phyloP scores from a whole-genome alignment of 1,140 invertebrate species.

The Pseudachorutes palmiensis region DNA sequence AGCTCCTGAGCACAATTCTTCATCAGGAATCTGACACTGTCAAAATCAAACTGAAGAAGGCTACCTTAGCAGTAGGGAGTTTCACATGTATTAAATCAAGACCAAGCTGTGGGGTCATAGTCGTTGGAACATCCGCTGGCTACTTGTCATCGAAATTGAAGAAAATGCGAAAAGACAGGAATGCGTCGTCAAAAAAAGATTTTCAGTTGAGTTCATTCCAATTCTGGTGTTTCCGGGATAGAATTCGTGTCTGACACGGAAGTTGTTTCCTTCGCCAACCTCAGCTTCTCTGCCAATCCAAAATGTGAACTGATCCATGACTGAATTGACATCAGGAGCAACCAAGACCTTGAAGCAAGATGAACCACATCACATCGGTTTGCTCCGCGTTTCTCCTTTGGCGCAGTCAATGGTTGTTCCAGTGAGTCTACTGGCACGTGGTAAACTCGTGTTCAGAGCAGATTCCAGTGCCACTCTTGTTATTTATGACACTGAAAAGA shows the following conservation, averaged over 20 bases:
- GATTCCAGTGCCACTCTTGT: constrained; percentile 33
- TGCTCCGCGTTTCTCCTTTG: constrained; percentile 29
- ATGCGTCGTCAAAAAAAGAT: constrained; percentile 22
- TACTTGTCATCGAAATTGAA: constrained; percentile 17
- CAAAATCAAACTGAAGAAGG: constrained; percentile 26
- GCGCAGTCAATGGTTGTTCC: constrained; percentile 33
- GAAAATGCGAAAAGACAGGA: neutral
- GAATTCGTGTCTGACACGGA: constrained; percentile 27
- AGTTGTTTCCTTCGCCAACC: constrained; percentile 29
- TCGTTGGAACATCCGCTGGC: constrained; percentile 27
- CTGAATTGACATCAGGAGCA: constrained; percentile 24
- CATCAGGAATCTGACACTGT: constrained; percentile 18
- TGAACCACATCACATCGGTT: constrained; percentile 28
- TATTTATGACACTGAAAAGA: constrained; percentile 37
- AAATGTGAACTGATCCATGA: constrained; percentile 35
- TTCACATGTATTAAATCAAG: constrained; percentile 24
- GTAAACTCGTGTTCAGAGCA: constrained; percentile 30
- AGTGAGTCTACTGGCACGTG: constrained; percentile 24
- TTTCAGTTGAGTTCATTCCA: constrained; percentile 29
- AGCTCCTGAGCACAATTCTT: constrained; percentile 21
- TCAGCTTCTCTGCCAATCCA: constrained; percentile 33
- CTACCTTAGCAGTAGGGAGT: constrained; percentile 19
- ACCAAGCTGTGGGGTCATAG: constrained; percentile 12
- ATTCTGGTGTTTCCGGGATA: constrained; percentile 27
- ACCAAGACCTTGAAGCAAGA: constrained; percentile 28